A percentile compares a stretch with the other conserved stretches of the same genome.
Evolutionary conservation across 2,888 invertebrate genomes (phyloP).

Genomic region (Callyntrura guangdongensis): DNA sequence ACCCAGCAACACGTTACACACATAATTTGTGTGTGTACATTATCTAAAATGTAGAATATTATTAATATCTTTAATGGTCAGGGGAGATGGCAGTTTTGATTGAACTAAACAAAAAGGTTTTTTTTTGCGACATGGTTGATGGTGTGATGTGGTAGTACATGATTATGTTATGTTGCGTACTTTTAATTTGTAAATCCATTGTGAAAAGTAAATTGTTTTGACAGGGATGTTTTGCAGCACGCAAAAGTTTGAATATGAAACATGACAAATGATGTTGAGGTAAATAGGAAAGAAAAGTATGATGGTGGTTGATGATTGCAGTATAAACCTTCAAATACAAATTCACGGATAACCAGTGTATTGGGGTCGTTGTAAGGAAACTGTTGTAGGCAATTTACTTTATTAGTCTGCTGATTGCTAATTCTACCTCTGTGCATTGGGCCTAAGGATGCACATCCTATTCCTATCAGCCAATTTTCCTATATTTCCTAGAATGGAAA

Average conservation of each 20-base stretch:
- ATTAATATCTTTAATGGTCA: conserved; percentile 38
- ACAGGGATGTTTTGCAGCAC: conserved; percentile 16
- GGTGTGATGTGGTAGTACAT: neutral
- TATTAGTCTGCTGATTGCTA: neutral
- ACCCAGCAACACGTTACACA: neutral
- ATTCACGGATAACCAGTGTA: conserved; percentile 1
- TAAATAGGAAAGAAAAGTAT: neutral
- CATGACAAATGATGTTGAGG: neutral
- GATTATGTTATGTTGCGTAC: neutral
- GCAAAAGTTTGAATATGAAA: conserved; percentile 8
- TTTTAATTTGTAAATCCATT: conserved; percentile 44
- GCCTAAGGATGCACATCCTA: too few species aligned
- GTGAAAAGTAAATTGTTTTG: conserved; percentile 38
- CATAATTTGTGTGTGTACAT: too few species aligned
- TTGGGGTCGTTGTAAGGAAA: neutral
- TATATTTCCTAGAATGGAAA: too few species aligned
- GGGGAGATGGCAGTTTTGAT: neutral
- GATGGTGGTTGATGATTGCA: neutral
- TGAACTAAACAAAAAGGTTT: neutral
- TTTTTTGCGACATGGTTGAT: conserved; percentile 18
- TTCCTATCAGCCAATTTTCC: too few species aligned
- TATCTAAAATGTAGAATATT: neutral
- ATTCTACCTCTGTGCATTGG: neutral
- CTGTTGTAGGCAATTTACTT: neutral
- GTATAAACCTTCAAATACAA: conserved; percentile 18